These are phyloP conservation scores for Probaryconus sp. DNA, from an alignment of 1,140 invertebrate genomes.

Conservation along the genomic window DNA sequence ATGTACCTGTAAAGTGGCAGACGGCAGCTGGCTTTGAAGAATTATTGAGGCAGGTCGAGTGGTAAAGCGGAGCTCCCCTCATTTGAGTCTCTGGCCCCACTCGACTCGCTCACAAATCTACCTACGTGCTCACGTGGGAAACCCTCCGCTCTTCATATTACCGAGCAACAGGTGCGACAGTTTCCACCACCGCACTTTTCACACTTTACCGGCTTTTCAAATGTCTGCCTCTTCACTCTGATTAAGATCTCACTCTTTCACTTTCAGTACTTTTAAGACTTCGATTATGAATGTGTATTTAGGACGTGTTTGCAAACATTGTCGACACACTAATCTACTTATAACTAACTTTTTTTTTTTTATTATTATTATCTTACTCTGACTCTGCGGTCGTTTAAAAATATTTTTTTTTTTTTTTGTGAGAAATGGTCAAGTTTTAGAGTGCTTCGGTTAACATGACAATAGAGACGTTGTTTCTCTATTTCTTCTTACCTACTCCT, in stretches of 20 bases:
- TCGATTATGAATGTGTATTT: conserved; percentile 9
- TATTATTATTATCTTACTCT: too few relatives aligned
- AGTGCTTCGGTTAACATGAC: too few relatives aligned
- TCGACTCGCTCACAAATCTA: conserved; percentile 13
- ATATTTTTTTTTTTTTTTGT: too few relatives aligned
- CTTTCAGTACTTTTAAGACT: background rate
- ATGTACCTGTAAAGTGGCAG: conserved; percentile 28
- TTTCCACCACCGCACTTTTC: conserved; percentile 8
- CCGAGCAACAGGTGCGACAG: conserved; percentile 22
- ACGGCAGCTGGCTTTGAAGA: conserved; percentile 35
- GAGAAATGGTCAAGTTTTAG: too few relatives aligned
- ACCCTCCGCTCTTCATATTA: background rate
- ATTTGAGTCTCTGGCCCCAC: conserved; percentile 4
- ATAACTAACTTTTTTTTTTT: too few relatives aligned
- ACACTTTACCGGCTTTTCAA: conserved; percentile 10
- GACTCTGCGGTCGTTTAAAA: too few relatives aligned
- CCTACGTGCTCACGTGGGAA: conserved; percentile 27
- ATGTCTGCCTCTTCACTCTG: conserved; percentile 2
- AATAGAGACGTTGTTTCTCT: too few relatives aligned
- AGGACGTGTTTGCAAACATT: conserved; percentile 16
- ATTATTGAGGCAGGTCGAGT: conserved; percentile 42
- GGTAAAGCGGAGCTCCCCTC: conserved; percentile 16
- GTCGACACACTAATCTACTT: conserved; percentile 21
- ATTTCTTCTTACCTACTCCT: too few relatives aligned
- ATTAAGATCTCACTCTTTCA: conserved; percentile 20